Percentiles rank a stretch among this genome's conserved stretches.
Evolutionary conservation across 2,888 invertebrate species (phyloP).

Genomic region (Strigamia crassipes): DNA sequence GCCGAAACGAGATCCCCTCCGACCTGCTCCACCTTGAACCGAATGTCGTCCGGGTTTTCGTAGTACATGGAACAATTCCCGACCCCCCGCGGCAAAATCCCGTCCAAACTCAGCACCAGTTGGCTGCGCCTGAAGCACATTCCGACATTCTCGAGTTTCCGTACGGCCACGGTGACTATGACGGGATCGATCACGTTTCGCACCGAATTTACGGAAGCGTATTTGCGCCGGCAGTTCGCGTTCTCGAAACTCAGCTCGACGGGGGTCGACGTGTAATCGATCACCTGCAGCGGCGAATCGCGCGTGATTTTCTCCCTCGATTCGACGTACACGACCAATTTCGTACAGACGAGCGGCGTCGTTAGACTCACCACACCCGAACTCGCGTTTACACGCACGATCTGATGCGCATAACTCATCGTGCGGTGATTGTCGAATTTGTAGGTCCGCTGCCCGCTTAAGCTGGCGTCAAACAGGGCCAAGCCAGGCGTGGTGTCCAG

Average conservation of each 20-base stretch:
- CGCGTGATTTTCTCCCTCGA: constrained; percentile 67
- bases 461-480: constrained; percentile 54
- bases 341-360: constrained; percentile 75
- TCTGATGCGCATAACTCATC: constrained; percentile 78
- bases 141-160: constrained; percentile 47
- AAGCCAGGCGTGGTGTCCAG: constrained; percentile 50
- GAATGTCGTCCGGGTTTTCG: constrained; percentile 50
- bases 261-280: constrained; percentile 81
- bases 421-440: constrained; percentile 60
- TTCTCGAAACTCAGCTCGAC: constrained; percentile 70
- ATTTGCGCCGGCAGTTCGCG: constrained; percentile 51
- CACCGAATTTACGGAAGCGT: constrained; percentile 48
- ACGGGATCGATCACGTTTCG: constrained; percentile 50
- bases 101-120: constrained; percentile 75
- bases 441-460: constrained; percentile 55
- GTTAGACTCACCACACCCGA: constrained; percentile 75
- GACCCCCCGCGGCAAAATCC: constrained; percentile 69
- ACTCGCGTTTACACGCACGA: constrained; percentile 75
- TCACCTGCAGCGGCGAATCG: constrained; percentile 55
- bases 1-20: constrained; percentile 44
- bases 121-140: constrained; percentile 78
- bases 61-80: constrained; percentile 52
- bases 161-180: constrained; percentile 51
- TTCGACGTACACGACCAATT: constrained; percentile 85
- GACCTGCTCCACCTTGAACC: constrained; percentile 46